Percentiles rank a stretch among this genome's conserved stretches.
Evolutionary conservation across 1,140 invertebrate genomes (phyloP).

Genomic region (Nasonia vitripennis): DNA sequence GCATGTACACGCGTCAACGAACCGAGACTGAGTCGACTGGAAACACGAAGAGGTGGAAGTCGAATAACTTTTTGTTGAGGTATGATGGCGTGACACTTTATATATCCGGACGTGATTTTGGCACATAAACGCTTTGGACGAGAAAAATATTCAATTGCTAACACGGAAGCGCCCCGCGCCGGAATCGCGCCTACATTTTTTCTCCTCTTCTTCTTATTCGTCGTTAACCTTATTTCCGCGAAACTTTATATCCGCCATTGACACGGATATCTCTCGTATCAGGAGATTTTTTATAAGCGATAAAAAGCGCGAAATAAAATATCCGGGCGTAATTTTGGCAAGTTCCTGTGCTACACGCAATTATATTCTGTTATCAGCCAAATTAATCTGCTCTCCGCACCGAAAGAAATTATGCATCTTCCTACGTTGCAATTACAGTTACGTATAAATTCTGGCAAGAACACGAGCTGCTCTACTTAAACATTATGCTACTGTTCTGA

Average conservation of each 20-base stretch:
- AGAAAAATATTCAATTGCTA: not conserved
- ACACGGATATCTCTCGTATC: not conserved
- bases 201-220: not conserved
- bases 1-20: not conserved
- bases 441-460: not conserved
- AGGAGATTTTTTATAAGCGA: not conserved
- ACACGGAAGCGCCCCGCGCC: not conserved
- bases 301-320: not conserved
- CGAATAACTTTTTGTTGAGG: not conserved
- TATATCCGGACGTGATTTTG: conserved; percentile 23
- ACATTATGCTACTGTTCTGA: no score
- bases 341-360: not conserved
- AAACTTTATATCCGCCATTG: conserved; percentile 8
- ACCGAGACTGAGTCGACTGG: not conserved
- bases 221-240: not conserved
- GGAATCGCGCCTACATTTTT: not conserved
- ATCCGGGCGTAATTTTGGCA: not conserved
- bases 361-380: not conserved
- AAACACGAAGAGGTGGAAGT: conserved; percentile 1
- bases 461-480: no score
- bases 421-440: conserved; percentile 5
- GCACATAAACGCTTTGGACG: not conserved
- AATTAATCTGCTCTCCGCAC: not conserved
- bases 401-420: not conserved
- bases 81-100: not conserved